Conservation (phyloP, 1,140 invertebrate species). For the Sogatella furcifera region DNA sequence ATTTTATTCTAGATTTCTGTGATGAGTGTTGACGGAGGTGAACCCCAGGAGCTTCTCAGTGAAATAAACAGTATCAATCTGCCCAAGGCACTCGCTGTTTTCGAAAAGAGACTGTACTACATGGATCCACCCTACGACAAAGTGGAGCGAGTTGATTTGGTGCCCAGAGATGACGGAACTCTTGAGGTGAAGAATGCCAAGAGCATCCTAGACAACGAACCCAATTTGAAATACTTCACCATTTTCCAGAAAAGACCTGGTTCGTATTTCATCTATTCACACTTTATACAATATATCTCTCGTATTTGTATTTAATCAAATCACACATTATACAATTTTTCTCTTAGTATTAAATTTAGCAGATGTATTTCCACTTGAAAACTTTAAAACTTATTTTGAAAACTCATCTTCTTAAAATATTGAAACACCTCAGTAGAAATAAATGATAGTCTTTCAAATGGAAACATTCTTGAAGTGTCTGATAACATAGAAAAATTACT, state of each 20-base stretch:
- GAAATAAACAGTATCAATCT: constrained; percentile 55
- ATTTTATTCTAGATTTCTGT: constrained; percentile 43
- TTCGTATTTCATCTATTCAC: constrained; percentile 11
- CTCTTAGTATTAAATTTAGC: too few relatives aligned
- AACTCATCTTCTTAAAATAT: too few relatives aligned
- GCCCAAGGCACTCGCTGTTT: constrained; percentile 74
- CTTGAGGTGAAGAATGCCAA: constrained; percentile 43
- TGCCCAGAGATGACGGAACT: constrained; percentile 46
- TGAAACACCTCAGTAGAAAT: too few relatives aligned
- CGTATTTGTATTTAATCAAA: constrained; percentile 10
- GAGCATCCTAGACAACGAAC: constrained; percentile 72
- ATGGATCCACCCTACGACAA: constrained; percentile 85
- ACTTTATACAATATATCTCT: constrained; percentile 2
- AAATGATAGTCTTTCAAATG: too few relatives aligned
- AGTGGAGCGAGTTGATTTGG: constrained; percentile 76
- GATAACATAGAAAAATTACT: too few relatives aligned
- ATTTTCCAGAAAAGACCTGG: constrained; percentile 75
- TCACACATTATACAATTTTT: too few relatives aligned
- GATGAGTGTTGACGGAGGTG: constrained; percentile 63
- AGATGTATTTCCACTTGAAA: too few relatives aligned
- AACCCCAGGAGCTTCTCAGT: constrained; percentile 54
- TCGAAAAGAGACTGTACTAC: constrained; percentile 76
- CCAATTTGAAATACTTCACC: constrained; percentile 75
- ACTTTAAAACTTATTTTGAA: too few relatives aligned
- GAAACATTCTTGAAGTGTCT: too few relatives aligned